Percentiles rank a stretch among this genome's conserved stretches.
Evolutionary conservation across 2,888 invertebrate species (phyloP).

Genomic region (Mesorhabditis spiculigera): DNA sequence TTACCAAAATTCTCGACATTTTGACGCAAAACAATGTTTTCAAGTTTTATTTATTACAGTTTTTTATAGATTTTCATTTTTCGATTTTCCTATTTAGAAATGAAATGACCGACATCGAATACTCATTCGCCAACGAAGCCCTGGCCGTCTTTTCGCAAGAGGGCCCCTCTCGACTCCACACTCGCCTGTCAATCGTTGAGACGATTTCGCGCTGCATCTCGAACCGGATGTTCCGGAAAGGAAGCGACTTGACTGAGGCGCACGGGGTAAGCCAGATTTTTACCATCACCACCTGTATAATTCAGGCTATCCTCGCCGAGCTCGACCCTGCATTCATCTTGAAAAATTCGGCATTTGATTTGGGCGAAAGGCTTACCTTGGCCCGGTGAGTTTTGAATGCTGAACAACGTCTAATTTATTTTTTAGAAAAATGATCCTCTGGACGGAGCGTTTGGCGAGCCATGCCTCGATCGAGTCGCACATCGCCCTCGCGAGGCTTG

Average conservation of each 20-base stretch:
- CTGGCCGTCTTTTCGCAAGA: neutral
- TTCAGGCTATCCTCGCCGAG: conserved; percentile 1
- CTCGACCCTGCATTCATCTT: neutral
- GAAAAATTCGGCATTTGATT: neutral
- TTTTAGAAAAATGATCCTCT: neutral
- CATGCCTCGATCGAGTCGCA: neutral
- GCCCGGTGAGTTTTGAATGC: neutral
- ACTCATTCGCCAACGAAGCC: neutral
- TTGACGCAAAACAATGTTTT: no score
- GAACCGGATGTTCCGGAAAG: neutral
- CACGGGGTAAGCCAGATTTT: neutral
- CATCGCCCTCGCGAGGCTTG: neutral
- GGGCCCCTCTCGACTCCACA: neutral
- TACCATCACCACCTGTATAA: no score
- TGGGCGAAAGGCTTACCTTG: neutral
- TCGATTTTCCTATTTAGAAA: neutral
- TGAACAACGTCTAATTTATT: neutral
- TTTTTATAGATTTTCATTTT: no score
- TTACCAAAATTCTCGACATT: neutral
- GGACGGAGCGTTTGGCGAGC: neutral
- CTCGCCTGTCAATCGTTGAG: neutral
- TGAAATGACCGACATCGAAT: neutral
- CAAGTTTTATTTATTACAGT: no score
- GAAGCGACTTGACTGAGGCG: neutral
- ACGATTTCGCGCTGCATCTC: neutral